Conservation (phyloP, 2,888 invertebrate species). For the Chymomyza amoena region DNA sequence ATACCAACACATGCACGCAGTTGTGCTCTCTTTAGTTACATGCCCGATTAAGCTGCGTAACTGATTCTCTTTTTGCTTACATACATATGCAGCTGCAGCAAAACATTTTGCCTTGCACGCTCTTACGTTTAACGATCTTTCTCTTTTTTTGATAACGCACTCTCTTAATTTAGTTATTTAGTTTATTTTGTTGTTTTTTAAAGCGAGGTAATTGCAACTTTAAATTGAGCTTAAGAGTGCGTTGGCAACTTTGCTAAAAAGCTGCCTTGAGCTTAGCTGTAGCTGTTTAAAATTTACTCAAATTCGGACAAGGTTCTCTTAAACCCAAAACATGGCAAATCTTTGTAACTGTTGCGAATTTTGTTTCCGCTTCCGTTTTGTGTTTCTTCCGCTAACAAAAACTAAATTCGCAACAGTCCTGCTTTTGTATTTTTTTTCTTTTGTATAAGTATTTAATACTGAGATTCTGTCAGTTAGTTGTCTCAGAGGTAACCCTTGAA, state of each 20-base stretch:
- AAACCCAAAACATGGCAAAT: conserved; percentile 51
- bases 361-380: conserved; percentile 10
- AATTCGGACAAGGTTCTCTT: not conserved
- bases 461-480: conserved; percentile 65
- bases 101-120: not conserved
- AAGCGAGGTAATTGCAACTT: conserved; percentile 24
- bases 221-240: not conserved
- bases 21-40: too few species aligned
- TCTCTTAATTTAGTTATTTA: not conserved
- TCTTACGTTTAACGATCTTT: not conserved
- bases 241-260: not conserved
- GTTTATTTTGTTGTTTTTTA: not conserved
- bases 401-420: too few species aligned
- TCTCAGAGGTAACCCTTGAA: conserved; percentile 45
- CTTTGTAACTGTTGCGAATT: conserved; percentile 1
- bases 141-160: not conserved
- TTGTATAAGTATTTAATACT: conserved; percentile 54
- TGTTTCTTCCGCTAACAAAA: too few species aligned
- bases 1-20: too few species aligned
- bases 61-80: not conserved
- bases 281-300: not conserved
- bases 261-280: not conserved
- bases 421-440: not conserved
- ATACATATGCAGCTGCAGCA: too few species aligned
- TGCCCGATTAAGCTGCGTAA: not conserved